Evolutionary conservation across 2,113 vertebrate species (phyloP).

Genomic region (Chascanopsetta lugubris): DNA sequence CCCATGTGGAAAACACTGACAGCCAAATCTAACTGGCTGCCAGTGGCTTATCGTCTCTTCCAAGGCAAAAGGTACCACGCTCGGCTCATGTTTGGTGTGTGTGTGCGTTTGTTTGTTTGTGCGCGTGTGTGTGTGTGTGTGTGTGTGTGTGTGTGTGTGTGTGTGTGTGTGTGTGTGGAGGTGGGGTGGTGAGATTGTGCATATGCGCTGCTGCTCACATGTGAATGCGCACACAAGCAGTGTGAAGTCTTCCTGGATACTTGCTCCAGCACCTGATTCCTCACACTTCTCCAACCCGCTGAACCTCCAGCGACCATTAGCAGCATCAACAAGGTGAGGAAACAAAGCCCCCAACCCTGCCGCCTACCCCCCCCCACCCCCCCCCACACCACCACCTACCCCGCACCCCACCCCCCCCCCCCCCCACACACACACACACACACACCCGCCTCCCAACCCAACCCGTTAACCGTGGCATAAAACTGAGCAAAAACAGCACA

Average conservation of each 20-base stretch:
- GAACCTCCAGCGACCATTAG: conserved; percentile 8
- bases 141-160: background rate
- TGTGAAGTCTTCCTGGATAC: conserved; percentile 13
- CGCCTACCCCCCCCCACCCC: too few species aligned
- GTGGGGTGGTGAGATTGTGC: background rate
- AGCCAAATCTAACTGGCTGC: conserved; percentile 81
- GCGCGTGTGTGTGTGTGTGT: conserved; percentile 1
- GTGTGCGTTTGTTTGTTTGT: conserved; percentile 25
- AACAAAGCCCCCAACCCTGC: conserved; percentile 4
- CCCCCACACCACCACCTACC: too few species aligned
- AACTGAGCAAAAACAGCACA: conserved; percentile 17
- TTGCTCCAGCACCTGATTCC: conserved; percentile 1
- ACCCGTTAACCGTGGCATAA: background rate
- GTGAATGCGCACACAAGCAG: conserved; percentile 24
- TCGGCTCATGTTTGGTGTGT: conserved; percentile 33
- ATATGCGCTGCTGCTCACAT: conserved; percentile 4
- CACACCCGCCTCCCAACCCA: too few species aligned
- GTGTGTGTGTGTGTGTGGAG: conserved; percentile 2
- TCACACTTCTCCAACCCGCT: conserved; percentile 12
- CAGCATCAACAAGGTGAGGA: conserved; percentile 9
- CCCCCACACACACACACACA: too few species aligned
- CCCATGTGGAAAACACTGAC: conserved; percentile 83
- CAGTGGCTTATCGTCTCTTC: conserved; percentile 77
- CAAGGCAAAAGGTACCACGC: conserved; percentile 63
- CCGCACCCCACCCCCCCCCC: too few species aligned